phyloP scores from a whole-genome alignment of 2,888 invertebrate genomes.

The Morpho deidamia region DNA sequence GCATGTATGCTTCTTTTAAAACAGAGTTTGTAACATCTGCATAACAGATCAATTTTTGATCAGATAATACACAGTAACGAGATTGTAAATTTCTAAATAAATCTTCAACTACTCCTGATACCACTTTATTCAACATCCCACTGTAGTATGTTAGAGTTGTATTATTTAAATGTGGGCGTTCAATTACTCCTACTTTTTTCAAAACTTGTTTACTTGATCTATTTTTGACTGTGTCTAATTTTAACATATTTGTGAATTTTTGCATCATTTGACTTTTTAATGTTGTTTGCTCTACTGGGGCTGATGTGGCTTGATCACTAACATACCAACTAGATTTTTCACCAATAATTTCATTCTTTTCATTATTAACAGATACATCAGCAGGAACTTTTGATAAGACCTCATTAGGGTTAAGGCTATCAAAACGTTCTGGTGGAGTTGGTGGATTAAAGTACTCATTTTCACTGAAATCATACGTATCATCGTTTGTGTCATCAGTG shows the following conservation, averaged over 20 bases:
- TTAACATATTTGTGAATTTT: slow-evolving; percentile 62
- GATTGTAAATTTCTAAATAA: slow-evolving; percentile 86
- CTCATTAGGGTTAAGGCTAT: slow-evolving; percentile 77
- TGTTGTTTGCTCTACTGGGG: slow-evolving; percentile 37
- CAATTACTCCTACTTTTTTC: slow-evolving; percentile 52
- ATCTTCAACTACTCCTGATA: slow-evolving; percentile 82
- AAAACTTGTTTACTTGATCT: slow-evolving; percentile 39
- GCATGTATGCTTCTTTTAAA: slow-evolving; percentile 83
- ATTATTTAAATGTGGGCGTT: slow-evolving; percentile 71
- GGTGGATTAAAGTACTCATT: slow-evolving; percentile 76
- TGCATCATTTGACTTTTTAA: slow-evolving; percentile 51
- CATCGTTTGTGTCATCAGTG: slow-evolving; percentile 51
- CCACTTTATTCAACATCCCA: slow-evolving; percentile 79
- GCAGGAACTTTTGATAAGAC: slow-evolving; percentile 33
- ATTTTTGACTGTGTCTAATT: slow-evolving; percentile 68
- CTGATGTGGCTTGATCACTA: slow-evolving; percentile 31
- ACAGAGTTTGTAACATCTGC: slow-evolving; percentile 83
- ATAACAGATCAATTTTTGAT: slow-evolving; percentile 85
- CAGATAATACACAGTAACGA: slow-evolving; percentile 84
- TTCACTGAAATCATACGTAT: slow-evolving; percentile 51
- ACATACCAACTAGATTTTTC: slow-evolving; percentile 55
- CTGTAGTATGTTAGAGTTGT: slow-evolving; percentile 73
- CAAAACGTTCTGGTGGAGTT: slow-evolving; percentile 80
- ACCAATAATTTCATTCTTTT: slow-evolving; percentile 42
- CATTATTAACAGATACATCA: slow-evolving; percentile 33